A percentile compares a stretch with the other conserved stretches of the same genome.
Evolutionary conservation across 2,888 invertebrate genomes (phyloP).

Genomic region (Eledone cirrhosa): DNA sequence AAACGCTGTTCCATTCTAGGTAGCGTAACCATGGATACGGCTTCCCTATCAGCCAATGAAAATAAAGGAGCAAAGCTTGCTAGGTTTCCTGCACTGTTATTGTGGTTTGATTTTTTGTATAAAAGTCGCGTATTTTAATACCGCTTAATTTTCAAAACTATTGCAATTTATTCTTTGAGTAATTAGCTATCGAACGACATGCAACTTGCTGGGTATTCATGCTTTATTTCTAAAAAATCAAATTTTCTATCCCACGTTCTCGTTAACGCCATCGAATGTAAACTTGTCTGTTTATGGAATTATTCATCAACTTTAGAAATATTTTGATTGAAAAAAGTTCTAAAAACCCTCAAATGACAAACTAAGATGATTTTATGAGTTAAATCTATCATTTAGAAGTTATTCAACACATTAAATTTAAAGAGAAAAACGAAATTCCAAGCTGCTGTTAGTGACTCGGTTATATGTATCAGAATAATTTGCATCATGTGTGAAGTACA

Average conservation of each 20-base stretch:
- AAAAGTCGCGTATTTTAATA: constrained; percentile 34
- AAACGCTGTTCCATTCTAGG: constrained; percentile 33
- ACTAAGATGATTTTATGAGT: background rate
- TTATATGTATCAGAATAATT: background rate
- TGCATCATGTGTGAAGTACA: background rate
- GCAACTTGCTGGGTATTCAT: constrained; percentile 28
- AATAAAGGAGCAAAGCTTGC: constrained; percentile 1
- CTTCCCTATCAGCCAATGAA: constrained; percentile 45
- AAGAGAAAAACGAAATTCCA: background rate
- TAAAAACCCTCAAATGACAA: background rate
- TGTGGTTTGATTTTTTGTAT: constrained; percentile 29
- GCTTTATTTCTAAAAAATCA: constrained; percentile 4
- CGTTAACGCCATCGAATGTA: constrained; percentile 6
- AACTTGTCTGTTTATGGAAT: constrained; percentile 18
- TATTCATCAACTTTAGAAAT: background rate
- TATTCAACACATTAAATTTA: background rate
- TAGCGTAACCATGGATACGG: constrained; percentile 32
- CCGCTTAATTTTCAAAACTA: constrained; percentile 33
- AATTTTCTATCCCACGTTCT: constrained; percentile 10
- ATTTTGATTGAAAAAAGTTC: background rate
- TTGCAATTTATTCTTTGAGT: constrained; percentile 3
- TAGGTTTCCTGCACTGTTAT: constrained; percentile 20
- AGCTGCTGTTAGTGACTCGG: background rate
- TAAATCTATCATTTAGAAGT: background rate
- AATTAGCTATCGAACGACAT: constrained; percentile 30